A percentile compares a stretch with the other conserved stretches of the same genome.
Evolutionary conservation across 2,797 vertebrate genomes (phyloP).

Genomic region (Phoxinus dragarum): DNA sequence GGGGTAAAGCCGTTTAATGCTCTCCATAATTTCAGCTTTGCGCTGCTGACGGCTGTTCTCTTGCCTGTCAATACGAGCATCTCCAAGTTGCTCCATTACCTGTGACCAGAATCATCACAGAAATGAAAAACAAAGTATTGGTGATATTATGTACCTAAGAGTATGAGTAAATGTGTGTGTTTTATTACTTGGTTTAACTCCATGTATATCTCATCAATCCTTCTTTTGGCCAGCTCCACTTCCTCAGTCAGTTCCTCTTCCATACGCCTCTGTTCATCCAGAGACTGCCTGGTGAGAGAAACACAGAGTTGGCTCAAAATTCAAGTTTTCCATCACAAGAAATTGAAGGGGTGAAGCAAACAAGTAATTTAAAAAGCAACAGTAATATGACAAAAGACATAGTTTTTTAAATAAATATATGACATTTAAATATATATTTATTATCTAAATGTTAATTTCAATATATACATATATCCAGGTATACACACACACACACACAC

Average conservation of each 20-base stretch:
- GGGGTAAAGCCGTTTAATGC: conserved; percentile 94
- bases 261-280: conserved; percentile 91
- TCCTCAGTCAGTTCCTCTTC: conserved; percentile 93
- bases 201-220: conserved; percentile 96
- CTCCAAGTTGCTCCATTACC: conserved; percentile 97
- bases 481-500: too few species aligned
- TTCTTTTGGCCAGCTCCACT: conserved; percentile 91
- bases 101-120: conserved; percentile 51
- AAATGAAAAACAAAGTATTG: conserved; percentile 17
- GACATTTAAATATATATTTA: neutral
- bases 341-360: neutral
- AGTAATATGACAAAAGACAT: neutral
- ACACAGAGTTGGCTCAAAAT: neutral
- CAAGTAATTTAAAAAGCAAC: neutral
- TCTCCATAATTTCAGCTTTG: conserved; percentile 98
- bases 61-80: conserved; percentile 95
- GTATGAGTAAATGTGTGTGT: neutral
- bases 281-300: conserved; percentile 81
- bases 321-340: neutral
- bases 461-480: neutral
- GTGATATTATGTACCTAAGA: neutral
- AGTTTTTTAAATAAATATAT: neutral
- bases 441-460: neutral
- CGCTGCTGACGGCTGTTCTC: conserved; percentile 96
- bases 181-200: conserved; percentile 90